phyloP scores from a whole-genome alignment of 1,140 invertebrate genomes.

The Chelonus insularis region DNA sequence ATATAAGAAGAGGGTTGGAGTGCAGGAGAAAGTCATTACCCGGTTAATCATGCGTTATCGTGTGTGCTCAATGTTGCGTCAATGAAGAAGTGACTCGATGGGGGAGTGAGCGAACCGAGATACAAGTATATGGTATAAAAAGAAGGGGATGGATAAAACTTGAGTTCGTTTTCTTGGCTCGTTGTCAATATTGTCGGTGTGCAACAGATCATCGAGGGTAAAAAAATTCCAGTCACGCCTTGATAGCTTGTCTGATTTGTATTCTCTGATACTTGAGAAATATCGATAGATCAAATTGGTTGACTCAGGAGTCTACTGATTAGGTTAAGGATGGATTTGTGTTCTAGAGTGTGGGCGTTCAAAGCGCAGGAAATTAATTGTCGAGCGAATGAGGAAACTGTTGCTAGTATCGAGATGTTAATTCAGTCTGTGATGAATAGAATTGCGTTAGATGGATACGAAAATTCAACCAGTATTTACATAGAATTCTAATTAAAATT shows the following conservation, averaged over 20 bases:
- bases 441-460: neutral
- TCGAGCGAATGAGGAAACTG: slow-evolving; percentile 10
- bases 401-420: slow-evolving; percentile 14
- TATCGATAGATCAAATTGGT: slow-evolving; percentile 5
- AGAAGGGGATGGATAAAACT: neutral
- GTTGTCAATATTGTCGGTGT: slow-evolving; percentile 55
- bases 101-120: slow-evolving; percentile 42
- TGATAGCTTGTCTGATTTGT: neutral
- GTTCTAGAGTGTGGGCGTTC: slow-evolving; percentile 11
- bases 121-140: neutral
- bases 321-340: slow-evolving; percentile 23
- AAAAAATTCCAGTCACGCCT: slow-evolving; percentile 12
- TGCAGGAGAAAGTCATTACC: slow-evolving; percentile 53
- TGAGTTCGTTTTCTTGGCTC: slow-evolving; percentile 43
- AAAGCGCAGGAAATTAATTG: slow-evolving; percentile 30
- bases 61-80: slow-evolving; percentile 61
- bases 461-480: neutral
- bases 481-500: slow-evolving; percentile 2
- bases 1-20: slow-evolving; percentile 10
- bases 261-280: neutral
- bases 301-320: neutral
- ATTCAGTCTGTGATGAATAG: slow-evolving; percentile 17
- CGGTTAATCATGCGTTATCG: slow-evolving; percentile 60
- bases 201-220: slow-evolving; percentile 50
- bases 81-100: slow-evolving; percentile 51